Percentiles rank a stretch among this genome's conserved stretches.
phyloP scores from a whole-genome alignment of 2,113 vertebrate species.

The Tautogolabrus adspersus region DNA sequence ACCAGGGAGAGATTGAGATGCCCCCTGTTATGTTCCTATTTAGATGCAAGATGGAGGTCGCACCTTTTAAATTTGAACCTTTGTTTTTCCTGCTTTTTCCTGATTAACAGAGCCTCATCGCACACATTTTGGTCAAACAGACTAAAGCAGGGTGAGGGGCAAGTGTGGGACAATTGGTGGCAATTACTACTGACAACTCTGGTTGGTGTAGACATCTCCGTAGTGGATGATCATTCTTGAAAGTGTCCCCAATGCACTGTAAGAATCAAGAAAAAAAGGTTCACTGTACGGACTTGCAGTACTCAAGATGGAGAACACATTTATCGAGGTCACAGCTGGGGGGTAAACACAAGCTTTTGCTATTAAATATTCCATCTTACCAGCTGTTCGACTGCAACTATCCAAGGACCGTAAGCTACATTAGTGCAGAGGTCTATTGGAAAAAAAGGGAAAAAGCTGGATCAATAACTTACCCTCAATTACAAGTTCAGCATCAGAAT shows the following conservation, averaged over 20 bases:
- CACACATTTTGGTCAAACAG: too few relatives aligned
- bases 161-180: not conserved
- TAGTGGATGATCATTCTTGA: not conserved
- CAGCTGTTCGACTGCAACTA: conserved; percentile 15
- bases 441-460: not conserved
- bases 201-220: not conserved
- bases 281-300: not conserved
- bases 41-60: too few relatives aligned
- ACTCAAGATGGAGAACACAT: conserved; percentile 31
- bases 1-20: too few relatives aligned
- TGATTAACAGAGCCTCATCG: too few relatives aligned
- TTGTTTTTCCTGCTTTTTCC: too few relatives aligned
- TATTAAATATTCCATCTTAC: conserved; percentile 29
- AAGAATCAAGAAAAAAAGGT: not conserved
- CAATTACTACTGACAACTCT: not conserved
- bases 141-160: too few relatives aligned
- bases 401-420: not conserved
- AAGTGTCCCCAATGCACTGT: not conserved
- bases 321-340: conserved; percentile 11
- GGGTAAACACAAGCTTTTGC: conserved; percentile 14
- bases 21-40: too few relatives aligned
- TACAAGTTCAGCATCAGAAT: not conserved
- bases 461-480: not conserved
- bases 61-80: too few relatives aligned
- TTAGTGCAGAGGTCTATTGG: conserved; percentile 13